Percentiles rank a stretch among this genome's conserved stretches.
These are phyloP conservation scores for Eristalis arbustorum DNA, from an alignment of 2,888 invertebrate species.

Conservation along the genomic window DNA sequence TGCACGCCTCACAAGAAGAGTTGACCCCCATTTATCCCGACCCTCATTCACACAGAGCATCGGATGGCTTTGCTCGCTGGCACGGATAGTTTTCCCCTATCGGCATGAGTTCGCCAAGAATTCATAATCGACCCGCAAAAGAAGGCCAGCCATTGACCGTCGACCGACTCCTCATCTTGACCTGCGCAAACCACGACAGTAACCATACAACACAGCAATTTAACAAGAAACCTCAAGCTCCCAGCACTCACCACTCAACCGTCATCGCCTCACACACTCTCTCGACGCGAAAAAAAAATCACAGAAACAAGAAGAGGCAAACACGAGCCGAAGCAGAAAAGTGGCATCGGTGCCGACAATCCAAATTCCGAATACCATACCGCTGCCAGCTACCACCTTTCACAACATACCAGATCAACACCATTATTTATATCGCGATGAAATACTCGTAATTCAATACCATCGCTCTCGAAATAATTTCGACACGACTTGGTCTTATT, in stretches of 20 bases:
- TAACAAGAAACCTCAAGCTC: not conserved
- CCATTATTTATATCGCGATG: slow-evolving; percentile 70
- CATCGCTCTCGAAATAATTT: slow-evolving; percentile 68
- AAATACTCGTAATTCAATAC: slow-evolving; percentile 70
- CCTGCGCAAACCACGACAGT: not conserved
- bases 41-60: not conserved
- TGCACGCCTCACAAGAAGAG: not conserved
- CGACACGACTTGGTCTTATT: slow-evolving; percentile 70
- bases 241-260: not conserved
- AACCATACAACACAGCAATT: not conserved
- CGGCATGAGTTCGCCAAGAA: not conserved
- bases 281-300: not conserved
- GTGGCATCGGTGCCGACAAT: not conserved
- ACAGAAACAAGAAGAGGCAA: not conserved
- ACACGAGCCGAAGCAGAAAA: not conserved
- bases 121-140: not conserved
- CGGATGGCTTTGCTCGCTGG: not conserved
- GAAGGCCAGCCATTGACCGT: not conserved
- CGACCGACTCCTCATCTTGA: not conserved
- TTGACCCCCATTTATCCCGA: not conserved
- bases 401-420: slow-evolving; percentile 67
- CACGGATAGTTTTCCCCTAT: not conserved
- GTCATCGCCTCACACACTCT: not conserved
- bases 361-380: not conserved
- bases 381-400: slow-evolving; percentile 57